Evolutionary conservation across 2,113 vertebrate species (phyloP).

Genomic region (Tetraodon nigroviridis): DNA sequence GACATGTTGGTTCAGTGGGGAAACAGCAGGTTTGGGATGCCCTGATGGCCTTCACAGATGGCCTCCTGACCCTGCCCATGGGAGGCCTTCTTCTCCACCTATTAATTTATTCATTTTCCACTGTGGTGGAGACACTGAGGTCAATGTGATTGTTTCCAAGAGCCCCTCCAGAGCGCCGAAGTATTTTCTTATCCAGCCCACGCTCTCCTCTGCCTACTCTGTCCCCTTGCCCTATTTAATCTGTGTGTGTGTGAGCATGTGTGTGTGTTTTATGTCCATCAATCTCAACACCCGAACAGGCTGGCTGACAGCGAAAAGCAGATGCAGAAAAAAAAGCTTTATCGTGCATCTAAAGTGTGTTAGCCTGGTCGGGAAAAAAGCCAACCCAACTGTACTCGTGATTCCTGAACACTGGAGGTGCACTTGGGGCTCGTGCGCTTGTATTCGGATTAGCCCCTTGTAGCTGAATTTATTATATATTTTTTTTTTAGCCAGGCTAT

Average conservation of each 20-base stretch:
- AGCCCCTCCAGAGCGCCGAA: constrained; percentile 38
- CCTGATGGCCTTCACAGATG: constrained; percentile 71
- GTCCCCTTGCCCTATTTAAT: constrained; percentile 22
- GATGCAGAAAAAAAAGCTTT: neutral
- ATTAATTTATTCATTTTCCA: constrained; percentile 72
- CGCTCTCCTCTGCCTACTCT: constrained; percentile 9
- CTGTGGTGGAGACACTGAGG: constrained; percentile 58
- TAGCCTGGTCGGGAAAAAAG: too few species aligned
- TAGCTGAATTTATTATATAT: too few species aligned
- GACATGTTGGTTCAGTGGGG: constrained; percentile 70
- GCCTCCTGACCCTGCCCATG: constrained; percentile 50
- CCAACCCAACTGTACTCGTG: too few species aligned
- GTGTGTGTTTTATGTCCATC: constrained; percentile 1
- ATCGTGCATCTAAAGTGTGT: neutral
- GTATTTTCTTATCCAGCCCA: constrained; percentile 52
- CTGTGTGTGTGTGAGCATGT: constrained; percentile 6
- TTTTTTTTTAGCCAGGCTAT: too few species aligned
- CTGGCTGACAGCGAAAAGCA: constrained; percentile 13
- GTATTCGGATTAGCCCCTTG: too few species aligned
- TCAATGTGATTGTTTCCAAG: constrained; percentile 67
- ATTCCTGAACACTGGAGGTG: too few species aligned
- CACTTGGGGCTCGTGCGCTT: too few species aligned
- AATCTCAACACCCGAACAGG: constrained; percentile 18
- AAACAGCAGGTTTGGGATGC: constrained; percentile 66
- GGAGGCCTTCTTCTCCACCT: constrained; percentile 55